Percentiles rank a stretch among this genome's conserved stretches.
Conservation (phyloP, 2,797 vertebrate genomes). For the Poeciliopsis paucimaculata region DNA sequence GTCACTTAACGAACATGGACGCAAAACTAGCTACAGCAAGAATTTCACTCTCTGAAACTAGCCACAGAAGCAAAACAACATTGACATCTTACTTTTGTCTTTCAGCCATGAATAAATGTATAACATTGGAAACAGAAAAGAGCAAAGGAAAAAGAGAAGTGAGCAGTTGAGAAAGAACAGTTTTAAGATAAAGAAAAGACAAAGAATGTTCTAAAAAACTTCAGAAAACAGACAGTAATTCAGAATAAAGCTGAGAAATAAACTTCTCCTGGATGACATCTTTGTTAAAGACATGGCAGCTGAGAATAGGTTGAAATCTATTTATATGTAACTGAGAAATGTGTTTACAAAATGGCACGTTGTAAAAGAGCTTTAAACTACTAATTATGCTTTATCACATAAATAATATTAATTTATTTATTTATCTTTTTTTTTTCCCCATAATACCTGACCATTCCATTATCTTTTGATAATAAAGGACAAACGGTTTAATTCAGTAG, state of each 20-base stretch:
- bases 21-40: slow-evolving; percentile 27
- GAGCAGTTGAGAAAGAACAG: slow-evolving; percentile 28
- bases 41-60: background rate
- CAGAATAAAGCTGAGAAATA: background rate
- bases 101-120: slow-evolving; percentile 38
- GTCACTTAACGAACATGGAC: slow-evolving; percentile 8
- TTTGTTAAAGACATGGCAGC: background rate
- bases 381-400: background rate
- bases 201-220: background rate
- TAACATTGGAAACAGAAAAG: slow-evolving; percentile 23
- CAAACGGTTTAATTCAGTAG: background rate
- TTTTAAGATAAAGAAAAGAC: slow-evolving; percentile 2
- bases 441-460: too few species aligned
- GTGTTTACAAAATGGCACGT: background rate
- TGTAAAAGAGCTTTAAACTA: background rate
- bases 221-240: background rate
- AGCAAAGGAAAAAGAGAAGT: slow-evolving; percentile 12
- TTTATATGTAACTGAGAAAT: background rate
- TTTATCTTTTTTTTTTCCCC: too few species aligned
- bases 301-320: background rate
- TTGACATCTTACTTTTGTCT: slow-evolving; percentile 72
- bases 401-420: too few species aligned
- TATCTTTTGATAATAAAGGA: background rate
- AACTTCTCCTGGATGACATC: background rate
- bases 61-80: slow-evolving; percentile 17